These are phyloP conservation scores for Entosphenus tridentatus DNA, from an alignment of 2,113 vertebrate species.

Conservation along the genomic window DNA sequence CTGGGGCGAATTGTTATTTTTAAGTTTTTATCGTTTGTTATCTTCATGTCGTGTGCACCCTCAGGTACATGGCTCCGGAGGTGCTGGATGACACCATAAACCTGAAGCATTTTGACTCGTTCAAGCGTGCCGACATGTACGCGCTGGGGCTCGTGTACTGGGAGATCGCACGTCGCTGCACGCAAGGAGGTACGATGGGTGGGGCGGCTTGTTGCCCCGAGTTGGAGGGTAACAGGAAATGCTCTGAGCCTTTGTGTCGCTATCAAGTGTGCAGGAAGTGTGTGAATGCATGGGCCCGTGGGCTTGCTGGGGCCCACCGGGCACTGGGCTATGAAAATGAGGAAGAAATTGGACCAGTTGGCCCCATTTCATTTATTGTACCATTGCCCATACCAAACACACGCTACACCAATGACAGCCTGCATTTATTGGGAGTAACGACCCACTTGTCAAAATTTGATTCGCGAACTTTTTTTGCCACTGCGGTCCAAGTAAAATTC, in stretches of 20 bases:
- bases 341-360: background rate
- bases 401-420: no score
- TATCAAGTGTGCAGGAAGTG: background rate
- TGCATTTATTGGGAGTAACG: no score
- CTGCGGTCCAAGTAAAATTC: no score
- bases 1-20: background rate
- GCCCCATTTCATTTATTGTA: background rate
- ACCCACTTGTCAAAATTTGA: no score
- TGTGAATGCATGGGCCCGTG: no score
- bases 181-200: slow-evolving; percentile 37
- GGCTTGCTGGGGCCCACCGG: background rate
- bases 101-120: slow-evolving; percentile 61
- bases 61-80: slow-evolving; percentile 94
- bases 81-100: slow-evolving; percentile 78
- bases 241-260: background rate
- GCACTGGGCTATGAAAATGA: background rate
- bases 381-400: no score
- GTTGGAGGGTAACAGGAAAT: background rate
- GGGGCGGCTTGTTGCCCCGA: no score
- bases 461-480: no score
- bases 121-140: slow-evolving; percentile 82
- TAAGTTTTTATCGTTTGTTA: background rate
- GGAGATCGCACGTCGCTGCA: slow-evolving; percentile 76
- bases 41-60: background rate
- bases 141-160: slow-evolving; percentile 77